These are phyloP conservation scores for Choristoneura fumiferana DNA, from an alignment of 1,140 invertebrate genomes.

Conservation along the genomic window DNA sequence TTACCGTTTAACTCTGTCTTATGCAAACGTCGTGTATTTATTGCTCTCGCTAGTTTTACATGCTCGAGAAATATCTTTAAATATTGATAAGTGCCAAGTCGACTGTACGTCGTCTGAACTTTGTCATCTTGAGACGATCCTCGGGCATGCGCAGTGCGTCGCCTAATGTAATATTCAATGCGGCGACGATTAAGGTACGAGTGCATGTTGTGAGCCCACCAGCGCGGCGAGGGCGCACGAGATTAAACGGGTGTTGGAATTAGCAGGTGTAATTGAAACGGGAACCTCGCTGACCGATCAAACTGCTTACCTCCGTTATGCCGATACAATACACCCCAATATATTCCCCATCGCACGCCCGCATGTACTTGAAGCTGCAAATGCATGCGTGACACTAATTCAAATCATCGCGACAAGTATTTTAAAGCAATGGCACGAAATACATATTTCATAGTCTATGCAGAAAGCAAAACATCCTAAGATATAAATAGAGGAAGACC, in stretches of 20 bases:
- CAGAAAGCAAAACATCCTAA: too few relatives aligned
- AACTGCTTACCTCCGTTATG: not conserved
- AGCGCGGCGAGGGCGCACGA: constrained; percentile 1
- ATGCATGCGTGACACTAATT: too few relatives aligned
- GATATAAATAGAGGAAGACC: too few relatives aligned
- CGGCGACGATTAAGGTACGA: constrained; percentile 16
- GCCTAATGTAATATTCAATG: constrained; percentile 15
- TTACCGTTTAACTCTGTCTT: too few relatives aligned
- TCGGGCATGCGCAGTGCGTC: constrained; percentile 2
- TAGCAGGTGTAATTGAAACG: constrained; percentile 16
- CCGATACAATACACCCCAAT: not conserved
- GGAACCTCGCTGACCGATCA: not conserved
- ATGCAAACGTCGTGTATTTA: not conserved
- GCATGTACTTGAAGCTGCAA: too few relatives aligned
- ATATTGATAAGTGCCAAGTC: constrained; percentile 16
- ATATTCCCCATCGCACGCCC: too few relatives aligned
- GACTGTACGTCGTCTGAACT: constrained; percentile 16
- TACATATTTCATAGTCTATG: too few relatives aligned
- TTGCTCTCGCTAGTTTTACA: not conserved
- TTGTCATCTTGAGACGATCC: constrained; percentile 15
- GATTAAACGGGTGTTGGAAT: constrained; percentile 11
- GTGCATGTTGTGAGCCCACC: constrained; percentile 6
- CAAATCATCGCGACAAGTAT: too few relatives aligned
- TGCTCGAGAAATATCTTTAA: not conserved
- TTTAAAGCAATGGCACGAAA: too few relatives aligned